These are phyloP conservation scores for Rapana venosa DNA, from an alignment of 2,888 invertebrate species.

Conservation along the genomic window DNA sequence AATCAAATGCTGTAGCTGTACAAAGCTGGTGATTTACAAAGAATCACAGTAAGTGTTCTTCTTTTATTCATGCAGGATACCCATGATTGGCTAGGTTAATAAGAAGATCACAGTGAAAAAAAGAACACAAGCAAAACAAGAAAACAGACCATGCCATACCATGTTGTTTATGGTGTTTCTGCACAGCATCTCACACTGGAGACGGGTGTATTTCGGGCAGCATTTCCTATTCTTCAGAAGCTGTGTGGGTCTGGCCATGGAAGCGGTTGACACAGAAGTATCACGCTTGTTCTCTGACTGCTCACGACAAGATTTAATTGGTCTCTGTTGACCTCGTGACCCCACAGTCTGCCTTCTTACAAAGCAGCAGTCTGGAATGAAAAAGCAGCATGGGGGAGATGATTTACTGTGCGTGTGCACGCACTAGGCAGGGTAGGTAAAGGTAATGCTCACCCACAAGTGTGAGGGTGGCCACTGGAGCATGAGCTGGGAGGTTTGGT, in stretches of 20 bases:
- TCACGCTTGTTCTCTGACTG: constrained; percentile 15
- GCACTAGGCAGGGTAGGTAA: neutral
- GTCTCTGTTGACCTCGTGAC: constrained; percentile 20
- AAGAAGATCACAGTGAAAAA: too few species aligned
- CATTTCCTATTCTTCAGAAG: neutral
- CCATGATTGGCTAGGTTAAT: too few species aligned
- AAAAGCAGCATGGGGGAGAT: neutral
- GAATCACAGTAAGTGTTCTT: too few species aligned
- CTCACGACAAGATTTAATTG: constrained; percentile 28
- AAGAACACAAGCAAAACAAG: too few species aligned
- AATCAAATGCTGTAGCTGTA: constrained; percentile 19
- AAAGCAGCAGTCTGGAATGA: constrained; percentile 6
- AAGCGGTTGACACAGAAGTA: constrained; percentile 17
- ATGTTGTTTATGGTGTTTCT: too few species aligned
- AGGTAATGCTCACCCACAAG: neutral
- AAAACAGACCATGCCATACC: too few species aligned
- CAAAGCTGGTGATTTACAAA: neutral
- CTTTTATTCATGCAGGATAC: too few species aligned
- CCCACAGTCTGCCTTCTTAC: constrained; percentile 29
- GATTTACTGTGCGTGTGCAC: neutral
- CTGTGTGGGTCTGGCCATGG: neutral
- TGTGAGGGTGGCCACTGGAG: too few species aligned
- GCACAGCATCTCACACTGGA: too few species aligned
- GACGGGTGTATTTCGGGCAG: too few species aligned
- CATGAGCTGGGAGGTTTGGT: too few species aligned